phyloP scores from a whole-genome alignment of 2,888 invertebrate genomes.

The Hyles lineata region DNA sequence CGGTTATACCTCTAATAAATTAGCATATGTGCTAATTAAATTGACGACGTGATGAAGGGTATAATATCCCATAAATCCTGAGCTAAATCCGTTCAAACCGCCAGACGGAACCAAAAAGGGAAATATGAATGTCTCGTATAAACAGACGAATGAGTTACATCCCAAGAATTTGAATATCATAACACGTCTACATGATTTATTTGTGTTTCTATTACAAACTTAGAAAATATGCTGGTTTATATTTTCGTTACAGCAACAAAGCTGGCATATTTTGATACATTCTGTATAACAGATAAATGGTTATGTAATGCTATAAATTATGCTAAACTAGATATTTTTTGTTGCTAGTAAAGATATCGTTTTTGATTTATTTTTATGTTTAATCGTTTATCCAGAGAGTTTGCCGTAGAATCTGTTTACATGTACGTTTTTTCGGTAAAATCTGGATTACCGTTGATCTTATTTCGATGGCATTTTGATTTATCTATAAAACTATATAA shows the following conservation, averaged over 20 bases:
- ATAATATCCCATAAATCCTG: constrained; percentile 12
- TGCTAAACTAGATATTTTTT: not conserved
- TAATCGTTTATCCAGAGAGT: not conserved
- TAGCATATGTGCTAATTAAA: not conserved
- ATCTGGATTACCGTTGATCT: no score
- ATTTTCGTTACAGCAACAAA: not conserved
- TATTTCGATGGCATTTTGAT: no score
- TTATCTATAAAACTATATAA: no score
- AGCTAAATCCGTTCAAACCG: constrained; percentile 8
- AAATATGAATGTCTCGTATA: constrained; percentile 16
- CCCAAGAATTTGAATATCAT: constrained; percentile 8
- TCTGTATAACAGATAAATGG: not conserved
- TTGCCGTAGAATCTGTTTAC: no score
- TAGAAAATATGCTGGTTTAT: constrained; percentile 9
- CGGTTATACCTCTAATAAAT: not conserved
- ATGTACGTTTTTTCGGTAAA: no score
- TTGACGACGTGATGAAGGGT: constrained; percentile 6
- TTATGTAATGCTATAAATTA: not conserved
- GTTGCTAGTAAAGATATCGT: not conserved
- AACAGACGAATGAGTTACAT: constrained; percentile 9
- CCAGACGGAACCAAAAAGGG: constrained; percentile 7
- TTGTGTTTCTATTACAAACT: constrained; percentile 10
- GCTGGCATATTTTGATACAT: not conserved
- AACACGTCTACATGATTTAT: constrained; percentile 10
- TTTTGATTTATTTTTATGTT: not conserved